Conservation (phyloP, 2,888 invertebrate genomes). For the Tipula lateralis region DNA sequence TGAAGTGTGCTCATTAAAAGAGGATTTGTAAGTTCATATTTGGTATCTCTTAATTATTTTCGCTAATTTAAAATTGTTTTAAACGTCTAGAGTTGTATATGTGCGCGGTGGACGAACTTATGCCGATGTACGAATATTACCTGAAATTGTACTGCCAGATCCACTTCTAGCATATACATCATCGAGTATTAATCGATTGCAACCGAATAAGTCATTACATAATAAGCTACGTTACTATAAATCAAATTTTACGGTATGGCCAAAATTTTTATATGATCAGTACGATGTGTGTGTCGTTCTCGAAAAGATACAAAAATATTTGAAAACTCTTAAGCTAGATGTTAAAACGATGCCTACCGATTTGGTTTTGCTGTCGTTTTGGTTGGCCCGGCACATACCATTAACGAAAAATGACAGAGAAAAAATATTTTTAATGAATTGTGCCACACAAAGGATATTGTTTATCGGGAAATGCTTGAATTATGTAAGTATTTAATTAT, state of each 20-base stretch:
- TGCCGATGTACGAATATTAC: slow-evolving; percentile 62
- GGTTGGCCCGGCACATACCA: slow-evolving; percentile 74
- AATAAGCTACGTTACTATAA: slow-evolving; percentile 45
- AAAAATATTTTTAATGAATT: slow-evolving; percentile 60
- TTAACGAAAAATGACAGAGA: slow-evolving; percentile 61
- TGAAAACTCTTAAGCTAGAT: slow-evolving; percentile 43
- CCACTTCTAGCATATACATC: slow-evolving; percentile 52
- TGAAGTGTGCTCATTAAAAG: slow-evolving; percentile 49
- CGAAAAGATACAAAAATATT: slow-evolving; percentile 45
- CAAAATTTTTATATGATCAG: slow-evolving; percentile 61
- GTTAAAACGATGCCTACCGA: slow-evolving; percentile 58
- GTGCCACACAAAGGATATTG: slow-evolving; percentile 61
- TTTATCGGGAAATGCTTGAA: slow-evolving; percentile 44
- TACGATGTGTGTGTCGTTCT: slow-evolving; percentile 54
- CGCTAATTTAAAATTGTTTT: neutral
- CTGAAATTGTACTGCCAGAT: slow-evolving; percentile 59
- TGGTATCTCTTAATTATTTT: neutral
- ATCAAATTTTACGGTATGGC: slow-evolving; percentile 59
- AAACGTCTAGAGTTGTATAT: neutral
- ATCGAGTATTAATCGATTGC: slow-evolving; percentile 49
- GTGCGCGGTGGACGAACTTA: slow-evolving; percentile 41
- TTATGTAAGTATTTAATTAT: slow-evolving; percentile 37
- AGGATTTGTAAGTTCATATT: neutral
- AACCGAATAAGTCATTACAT: slow-evolving; percentile 45
- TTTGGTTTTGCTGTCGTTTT: slow-evolving; percentile 68